Percentiles rank a stretch among this genome's conserved stretches.
phyloP scores from a whole-genome alignment of 2,888 invertebrate species.

The Drosophila suboccidentalis region DNA sequence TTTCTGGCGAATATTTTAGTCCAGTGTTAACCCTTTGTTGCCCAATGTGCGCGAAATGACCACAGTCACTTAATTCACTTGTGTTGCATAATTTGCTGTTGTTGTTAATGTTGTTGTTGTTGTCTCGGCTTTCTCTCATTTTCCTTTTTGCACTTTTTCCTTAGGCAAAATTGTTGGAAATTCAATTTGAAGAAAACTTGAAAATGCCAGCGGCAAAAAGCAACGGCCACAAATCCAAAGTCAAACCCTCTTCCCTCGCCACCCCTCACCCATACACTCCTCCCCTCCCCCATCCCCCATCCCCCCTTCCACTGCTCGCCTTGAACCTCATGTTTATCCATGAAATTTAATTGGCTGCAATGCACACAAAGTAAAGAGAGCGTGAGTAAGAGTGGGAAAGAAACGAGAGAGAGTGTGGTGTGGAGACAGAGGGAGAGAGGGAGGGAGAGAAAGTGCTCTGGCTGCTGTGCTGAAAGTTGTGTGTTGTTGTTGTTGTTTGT shows the following conservation, averaged over 20 bases:
- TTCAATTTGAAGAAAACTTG: conserved; percentile 73
- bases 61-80: conserved; percentile 53
- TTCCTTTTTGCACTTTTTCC: conserved; percentile 22
- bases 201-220: conserved; percentile 57
- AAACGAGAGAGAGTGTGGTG: not conserved
- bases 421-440: not conserved
- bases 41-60: conserved; percentile 49
- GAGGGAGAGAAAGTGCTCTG: conserved; percentile 1
- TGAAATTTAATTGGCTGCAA: conserved; percentile 76
- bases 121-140: conserved; percentile 18
- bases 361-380: conserved; percentile 50
- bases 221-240: conserved; percentile 59
- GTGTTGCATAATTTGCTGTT: conserved; percentile 26
- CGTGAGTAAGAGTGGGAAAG: not conserved
- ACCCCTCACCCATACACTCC: not conserved
- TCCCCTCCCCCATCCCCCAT: no score
- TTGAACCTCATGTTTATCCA: conserved; percentile 74
- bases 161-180: conserved; percentile 69
- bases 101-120: conserved; percentile 47
- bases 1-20: not conserved
- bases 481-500: not conserved
- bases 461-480: conserved; percentile 1
- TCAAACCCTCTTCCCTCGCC: conserved; percentile 38
- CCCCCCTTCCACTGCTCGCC: conserved; percentile 17
- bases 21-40: conserved; percentile 24